Evolutionary conservation across 23 tunicate genomes (phyloP).

Genomic region (Trididemnum miniatum): DNA sequence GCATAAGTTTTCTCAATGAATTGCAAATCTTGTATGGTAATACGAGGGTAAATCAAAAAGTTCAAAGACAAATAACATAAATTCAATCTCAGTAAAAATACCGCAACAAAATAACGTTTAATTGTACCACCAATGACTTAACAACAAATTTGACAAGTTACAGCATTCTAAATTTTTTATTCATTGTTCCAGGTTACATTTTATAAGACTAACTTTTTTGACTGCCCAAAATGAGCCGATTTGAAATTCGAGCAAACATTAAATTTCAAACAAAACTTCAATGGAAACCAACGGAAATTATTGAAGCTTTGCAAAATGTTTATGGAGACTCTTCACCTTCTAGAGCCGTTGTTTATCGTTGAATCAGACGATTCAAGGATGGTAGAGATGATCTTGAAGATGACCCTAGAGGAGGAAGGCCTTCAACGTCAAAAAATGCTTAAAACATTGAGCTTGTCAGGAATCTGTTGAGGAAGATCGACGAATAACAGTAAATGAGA

Average conservation of each 20-base stretch:
- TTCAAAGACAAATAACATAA: too few species aligned
- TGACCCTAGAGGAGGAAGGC: constrained; percentile 6
- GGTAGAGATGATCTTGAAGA: constrained; percentile 27
- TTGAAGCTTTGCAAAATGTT: constrained; percentile 8
- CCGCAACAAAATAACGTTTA: too few species aligned
- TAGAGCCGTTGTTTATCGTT: constrained; percentile 9
- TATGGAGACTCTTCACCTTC: neutral
- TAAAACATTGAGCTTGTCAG: neutral
- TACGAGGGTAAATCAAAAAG: too few species aligned
- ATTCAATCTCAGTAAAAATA: too few species aligned
- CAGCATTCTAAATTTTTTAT: too few species aligned
- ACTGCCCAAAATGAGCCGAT: too few species aligned
- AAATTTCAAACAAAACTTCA: neutral
- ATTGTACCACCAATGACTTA: too few species aligned
- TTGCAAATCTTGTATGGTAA: too few species aligned
- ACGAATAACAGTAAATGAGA: constrained; percentile 11
- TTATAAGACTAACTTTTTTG: too few species aligned
- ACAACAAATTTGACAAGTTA: too few species aligned
- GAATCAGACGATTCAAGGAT: constrained; percentile 15
- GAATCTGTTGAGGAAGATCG: constrained; percentile 5
- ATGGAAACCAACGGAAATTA: constrained; percentile 3
- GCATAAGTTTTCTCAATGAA: too few species aligned
- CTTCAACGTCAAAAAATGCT: constrained; percentile 8
- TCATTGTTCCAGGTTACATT: too few species aligned
- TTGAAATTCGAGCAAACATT: constrained; percentile 1